Evolutionary conservation across 1,140 invertebrate genomes (phyloP).

Genomic region (Bicyclus anynana): DNA sequence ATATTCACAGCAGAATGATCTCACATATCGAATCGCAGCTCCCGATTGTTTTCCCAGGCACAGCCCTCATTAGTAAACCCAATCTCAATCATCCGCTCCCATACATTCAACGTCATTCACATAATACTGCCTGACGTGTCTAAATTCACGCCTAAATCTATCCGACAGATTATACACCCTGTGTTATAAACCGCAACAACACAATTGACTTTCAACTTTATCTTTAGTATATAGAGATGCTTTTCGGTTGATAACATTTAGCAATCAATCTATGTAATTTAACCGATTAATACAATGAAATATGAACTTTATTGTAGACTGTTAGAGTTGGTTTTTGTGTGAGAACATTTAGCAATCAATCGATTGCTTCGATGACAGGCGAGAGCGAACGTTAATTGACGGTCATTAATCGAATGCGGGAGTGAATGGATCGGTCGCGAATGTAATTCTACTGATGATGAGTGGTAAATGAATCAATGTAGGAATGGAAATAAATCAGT

Average conservation of each 20-base stretch:
- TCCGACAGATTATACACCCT: conserved; percentile 32
- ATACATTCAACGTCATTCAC: conserved; percentile 27
- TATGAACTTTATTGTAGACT: conserved; percentile 16
- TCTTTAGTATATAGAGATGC: neutral
- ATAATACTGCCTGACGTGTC: conserved; percentile 46
- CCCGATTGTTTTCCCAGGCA: conserved; percentile 18
- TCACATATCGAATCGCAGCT: neutral
- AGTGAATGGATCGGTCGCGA: conserved; percentile 38
- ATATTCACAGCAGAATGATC: neutral
- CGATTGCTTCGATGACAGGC: conserved; percentile 52
- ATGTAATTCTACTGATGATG: conserved; percentile 30
- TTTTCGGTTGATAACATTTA: neutral
- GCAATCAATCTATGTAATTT: neutral
- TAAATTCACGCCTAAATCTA: conserved; percentile 52
- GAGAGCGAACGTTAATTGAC: conserved; percentile 46
- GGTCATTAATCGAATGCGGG: conserved; percentile 49
- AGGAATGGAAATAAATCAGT: conserved; percentile 11
- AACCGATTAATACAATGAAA: conserved; percentile 3
- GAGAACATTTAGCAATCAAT: conserved; percentile 31
- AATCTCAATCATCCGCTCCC: conserved; percentile 22
- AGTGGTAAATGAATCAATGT: conserved; percentile 15
- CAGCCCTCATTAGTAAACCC: conserved; percentile 16
- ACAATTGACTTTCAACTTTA: neutral
- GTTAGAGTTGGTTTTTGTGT: conserved; percentile 19
- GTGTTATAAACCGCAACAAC: conserved; percentile 15